These are phyloP conservation scores for Lasioglossum lativentre DNA, from an alignment of 2,888 invertebrate genomes.

Conservation along the genomic window DNA sequence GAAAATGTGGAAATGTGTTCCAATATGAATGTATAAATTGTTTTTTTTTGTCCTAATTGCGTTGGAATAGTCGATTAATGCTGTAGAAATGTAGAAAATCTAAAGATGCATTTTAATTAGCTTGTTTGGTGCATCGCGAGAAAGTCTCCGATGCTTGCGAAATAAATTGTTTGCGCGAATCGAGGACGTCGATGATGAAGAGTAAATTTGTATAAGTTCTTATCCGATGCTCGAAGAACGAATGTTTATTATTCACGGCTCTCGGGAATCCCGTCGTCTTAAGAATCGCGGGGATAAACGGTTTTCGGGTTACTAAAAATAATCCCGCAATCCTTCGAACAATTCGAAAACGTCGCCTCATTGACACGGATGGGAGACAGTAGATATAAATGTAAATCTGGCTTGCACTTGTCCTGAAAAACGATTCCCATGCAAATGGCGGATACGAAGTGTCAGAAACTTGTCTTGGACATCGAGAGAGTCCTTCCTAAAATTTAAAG, in stretches of 20 bases:
- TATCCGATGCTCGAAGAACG: background rate
- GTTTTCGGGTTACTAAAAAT: background rate
- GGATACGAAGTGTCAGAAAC: background rate
- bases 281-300: background rate
- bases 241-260: background rate
- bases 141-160: background rate
- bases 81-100: no score
- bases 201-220: background rate
- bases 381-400: constrained; percentile 5
- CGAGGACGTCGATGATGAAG: background rate
- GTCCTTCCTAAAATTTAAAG: background rate
- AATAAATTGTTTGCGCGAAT: background rate
- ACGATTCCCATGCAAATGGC: background rate
- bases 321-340: background rate
- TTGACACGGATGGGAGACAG: background rate
- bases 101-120: background rate
- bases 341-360: background rate
- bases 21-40: background rate
- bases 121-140: background rate
- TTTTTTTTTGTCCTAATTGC: background rate
- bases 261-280: background rate
- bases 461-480: background rate
- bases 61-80: no score
- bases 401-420: background rate
- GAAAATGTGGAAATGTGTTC: background rate